Base-by-base conservation (phyloP, 2,888 invertebrate species). In the Sialis fuliginosa region DNA sequence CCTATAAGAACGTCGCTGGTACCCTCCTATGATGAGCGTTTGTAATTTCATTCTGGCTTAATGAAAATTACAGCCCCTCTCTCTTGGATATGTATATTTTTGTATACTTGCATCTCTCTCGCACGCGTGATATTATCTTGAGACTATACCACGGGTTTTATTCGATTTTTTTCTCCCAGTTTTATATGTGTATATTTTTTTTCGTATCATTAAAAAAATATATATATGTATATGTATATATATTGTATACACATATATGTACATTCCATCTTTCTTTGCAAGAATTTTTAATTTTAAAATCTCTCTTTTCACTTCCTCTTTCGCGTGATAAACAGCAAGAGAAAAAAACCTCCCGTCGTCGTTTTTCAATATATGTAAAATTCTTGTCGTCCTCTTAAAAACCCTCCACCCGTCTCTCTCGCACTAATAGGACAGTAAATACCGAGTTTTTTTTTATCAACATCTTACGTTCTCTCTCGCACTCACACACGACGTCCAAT, bases 21-120 rank as follows among this genome's bases (percentile, higher is more conserved):
- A 39, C 30, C 10, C 33, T 32, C 34, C 10, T 33, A 39, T 39
- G 45, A 34, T 45, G 45, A 39, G 32, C 10, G 22, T 63, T 61
- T 65, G 66, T 66, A 66, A 66, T 66, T 65, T 66, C 65, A 64
- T 64, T 66, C 65, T 65, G 64, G 63, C 34, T 64, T 65, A 65
- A 66, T 65, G 65, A 64, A 65, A 66, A 63, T 63, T 64, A 56
- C 60, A 54, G 53, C 61, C 61, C 61, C 61, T 50, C 56, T 63
- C 60, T 52, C 49, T 48, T 55, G 52, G 58, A 54, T 56, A 56
- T 57, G 56, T 56, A 42, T 31, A 10, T 22, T 30, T 22, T 22
- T 22, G 22, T 22, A 22, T 22, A 4, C 4, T 22, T 22, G 22
- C 4, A 4, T 22, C 22, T 22, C 22, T 22, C 22, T 22, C 4